Conservation (phyloP, 1,140 invertebrate species). For the Temnothorax longispinosus region DNA sequence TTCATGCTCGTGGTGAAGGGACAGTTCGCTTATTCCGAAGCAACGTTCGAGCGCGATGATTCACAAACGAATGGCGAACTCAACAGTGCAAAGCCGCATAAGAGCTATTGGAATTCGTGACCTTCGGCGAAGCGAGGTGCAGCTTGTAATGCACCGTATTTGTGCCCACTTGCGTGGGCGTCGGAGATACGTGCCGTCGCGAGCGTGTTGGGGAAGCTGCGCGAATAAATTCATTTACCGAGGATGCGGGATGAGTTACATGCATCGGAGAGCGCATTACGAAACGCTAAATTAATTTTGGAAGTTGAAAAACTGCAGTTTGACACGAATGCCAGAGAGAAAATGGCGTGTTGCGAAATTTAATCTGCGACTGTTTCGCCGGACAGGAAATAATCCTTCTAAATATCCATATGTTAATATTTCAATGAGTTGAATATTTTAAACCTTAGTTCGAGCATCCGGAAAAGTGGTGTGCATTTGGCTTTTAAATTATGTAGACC, state of each 20-base stretch:
- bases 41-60: conserved; percentile 51
- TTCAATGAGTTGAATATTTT: conserved; percentile 15
- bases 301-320: conserved; percentile 37
- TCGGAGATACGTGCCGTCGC: conserved; percentile 54
- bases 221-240: conserved; percentile 68
- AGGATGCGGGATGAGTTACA: conserved; percentile 43
- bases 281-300: conserved; percentile 53
- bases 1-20: not conserved
- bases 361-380: conserved; percentile 6
- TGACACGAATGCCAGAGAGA: not conserved
- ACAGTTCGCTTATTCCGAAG: not conserved
- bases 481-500: not conserved
- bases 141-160: conserved; percentile 67
- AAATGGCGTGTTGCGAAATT: not conserved
- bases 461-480: not conserved
- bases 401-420: not conserved
- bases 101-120: conserved; percentile 72
- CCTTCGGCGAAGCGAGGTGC: conserved; percentile 69
- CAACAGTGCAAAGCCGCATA: conserved; percentile 50
- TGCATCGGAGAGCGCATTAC: conserved; percentile 34
- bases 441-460: not conserved
- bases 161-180: conserved; percentile 65
- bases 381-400: conserved; percentile 20
- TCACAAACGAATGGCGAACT: conserved; percentile 64
- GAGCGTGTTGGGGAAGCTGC: conserved; percentile 51